Percentiles rank a stretch among this genome's conserved stretches.
Conservation (phyloP, 1,140 invertebrate genomes). For the Atta texana region DNA sequence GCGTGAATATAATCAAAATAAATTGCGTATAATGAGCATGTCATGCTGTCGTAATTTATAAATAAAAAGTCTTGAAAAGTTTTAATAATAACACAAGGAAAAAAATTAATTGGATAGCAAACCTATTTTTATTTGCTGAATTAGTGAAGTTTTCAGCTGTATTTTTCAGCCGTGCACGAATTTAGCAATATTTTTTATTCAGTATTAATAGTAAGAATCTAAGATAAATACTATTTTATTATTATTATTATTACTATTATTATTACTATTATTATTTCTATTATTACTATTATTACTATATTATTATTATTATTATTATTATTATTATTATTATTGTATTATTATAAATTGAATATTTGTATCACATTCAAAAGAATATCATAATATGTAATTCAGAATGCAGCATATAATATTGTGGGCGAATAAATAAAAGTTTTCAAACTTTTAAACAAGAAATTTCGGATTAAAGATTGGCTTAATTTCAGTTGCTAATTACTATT, state of each 20-base stretch:
- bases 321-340: no score
- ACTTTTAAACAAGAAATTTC: neutral
- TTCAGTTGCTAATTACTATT: neutral
- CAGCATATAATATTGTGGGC: neutral
- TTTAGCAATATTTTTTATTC: neutral
- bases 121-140: no score
- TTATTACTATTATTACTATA: no score
- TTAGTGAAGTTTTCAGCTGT: no score
- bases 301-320: no score
- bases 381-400: neutral
- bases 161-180: neutral
- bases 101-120: no score
- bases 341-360: neutral
- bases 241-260: no score
- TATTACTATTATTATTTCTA: no score
- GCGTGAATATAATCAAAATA: constrained; percentile 8
- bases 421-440: neutral
- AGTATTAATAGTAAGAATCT: neutral
- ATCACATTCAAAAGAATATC: neutral
- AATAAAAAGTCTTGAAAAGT: neutral
- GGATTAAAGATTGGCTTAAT: neutral
- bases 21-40: neutral
- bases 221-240: constrained; percentile 4
- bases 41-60: neutral
- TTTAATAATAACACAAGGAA: neutral